Base-by-base conservation (phyloP, 2,797 vertebrate species). In the Thunnus albacares region DNA sequence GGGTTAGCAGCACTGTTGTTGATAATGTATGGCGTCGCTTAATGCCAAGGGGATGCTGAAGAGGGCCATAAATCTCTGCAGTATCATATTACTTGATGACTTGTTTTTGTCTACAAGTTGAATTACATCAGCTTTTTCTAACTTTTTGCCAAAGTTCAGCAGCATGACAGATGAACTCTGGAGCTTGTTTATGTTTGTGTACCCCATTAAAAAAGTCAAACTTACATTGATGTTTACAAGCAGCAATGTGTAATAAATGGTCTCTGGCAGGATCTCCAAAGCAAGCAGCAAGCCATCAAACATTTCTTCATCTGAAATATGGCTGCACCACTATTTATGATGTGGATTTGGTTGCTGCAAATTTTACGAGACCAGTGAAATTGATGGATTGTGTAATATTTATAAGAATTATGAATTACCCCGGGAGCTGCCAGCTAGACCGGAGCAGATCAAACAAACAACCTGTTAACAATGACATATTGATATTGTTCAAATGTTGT, bases 331-430 rank as follows among this genome's bases (percentile, higher is more conserved):
- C 68, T 82, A 56, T 90, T 92, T 90, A 92, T 82, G 80, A 86
- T 85, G 82, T 66, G 77, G 84, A 88, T 87, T 89, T 71, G 73
- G 71, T 82, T 9, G 78, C 79, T 72, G 82, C 87, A 86, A 90
- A 88, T 82, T 90, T 89, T 78, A 88, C 73, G 22, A 49, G 80
- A 71, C 86, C 80, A 24, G 81, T 89, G 89, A 91, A 92, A 87
- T 74, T 89, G 88, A 93, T 92, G 82, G 88, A 90, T 92, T 79
- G 84, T 67, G 71, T 88, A 83, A 90, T 90, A 86, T 92, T 90
- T 90, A 75, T 75, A 13, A 55, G 80, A 83, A 87, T 90, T 88
- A 91, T 92, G 81, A 88, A 90, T 92, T 87, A 80, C 79, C 69
- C 69, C 0, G 51, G n/a, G 80, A 67, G 84, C 81, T 79, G 83